phyloP scores from a whole-genome alignment of 2,113 vertebrate genomes.

The Prunella himalayana region DNA sequence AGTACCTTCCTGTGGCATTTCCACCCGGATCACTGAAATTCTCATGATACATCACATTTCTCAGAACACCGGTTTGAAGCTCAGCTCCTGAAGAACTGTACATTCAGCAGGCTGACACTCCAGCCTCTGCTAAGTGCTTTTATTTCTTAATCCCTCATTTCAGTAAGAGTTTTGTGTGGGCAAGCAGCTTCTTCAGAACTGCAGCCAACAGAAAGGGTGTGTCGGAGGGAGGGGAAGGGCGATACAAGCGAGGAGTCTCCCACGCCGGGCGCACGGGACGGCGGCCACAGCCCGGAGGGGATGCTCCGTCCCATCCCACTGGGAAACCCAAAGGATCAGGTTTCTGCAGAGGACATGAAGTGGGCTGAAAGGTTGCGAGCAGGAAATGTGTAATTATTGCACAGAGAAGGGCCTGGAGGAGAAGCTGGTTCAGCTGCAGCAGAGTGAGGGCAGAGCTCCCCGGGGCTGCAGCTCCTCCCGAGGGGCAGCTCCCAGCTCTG shows the following conservation, averaged over 20 bases:
- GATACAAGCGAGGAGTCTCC: neutral
- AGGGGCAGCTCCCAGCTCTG: neutral
- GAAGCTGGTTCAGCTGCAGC: neutral
- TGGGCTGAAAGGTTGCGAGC: neutral
- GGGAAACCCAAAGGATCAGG: neutral
- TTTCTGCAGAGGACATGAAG: neutral
- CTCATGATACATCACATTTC: neutral
- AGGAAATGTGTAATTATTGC: neutral
- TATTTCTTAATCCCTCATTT: conserved; percentile 32
- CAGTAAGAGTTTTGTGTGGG: conserved; percentile 51
- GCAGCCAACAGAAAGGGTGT: conserved; percentile 48
- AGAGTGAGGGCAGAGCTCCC: neutral
- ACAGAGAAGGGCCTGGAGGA: neutral
- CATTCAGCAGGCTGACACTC: neutral
- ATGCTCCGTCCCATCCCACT: neutral
- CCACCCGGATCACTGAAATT: neutral
- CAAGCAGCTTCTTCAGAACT: conserved; percentile 44
- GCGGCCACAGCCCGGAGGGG: neutral
- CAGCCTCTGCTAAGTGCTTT: neutral
- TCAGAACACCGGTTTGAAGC: neutral
- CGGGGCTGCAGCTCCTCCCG: neutral
- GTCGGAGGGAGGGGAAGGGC: conserved; percentile 10
- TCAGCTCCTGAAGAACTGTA: neutral
- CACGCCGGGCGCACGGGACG: neutral
- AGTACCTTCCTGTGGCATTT: neutral